phyloP scores from a whole-genome alignment of 2,113 vertebrate species.

The Suricata suricatta region DNA sequence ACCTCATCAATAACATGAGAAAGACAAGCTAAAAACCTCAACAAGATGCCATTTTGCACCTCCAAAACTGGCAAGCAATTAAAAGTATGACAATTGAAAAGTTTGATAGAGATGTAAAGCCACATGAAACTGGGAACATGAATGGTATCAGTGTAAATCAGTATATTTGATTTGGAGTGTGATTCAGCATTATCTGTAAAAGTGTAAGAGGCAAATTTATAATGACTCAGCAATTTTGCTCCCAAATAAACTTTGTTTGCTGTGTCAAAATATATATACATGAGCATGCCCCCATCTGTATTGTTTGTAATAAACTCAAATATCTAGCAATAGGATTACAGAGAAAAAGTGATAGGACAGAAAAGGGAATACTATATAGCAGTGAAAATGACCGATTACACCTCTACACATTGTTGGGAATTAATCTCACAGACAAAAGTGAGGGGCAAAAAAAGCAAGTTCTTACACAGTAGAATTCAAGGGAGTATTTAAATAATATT shows the following conservation, averaged over 20 bases:
- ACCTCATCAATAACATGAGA: background rate
- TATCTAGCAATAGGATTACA: background rate
- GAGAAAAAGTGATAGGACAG: background rate
- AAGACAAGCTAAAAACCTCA: background rate
- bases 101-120: background rate
- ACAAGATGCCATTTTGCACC: background rate
- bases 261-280: background rate
- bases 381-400: background rate
- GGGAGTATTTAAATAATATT: background rate
- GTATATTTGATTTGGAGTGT: background rate
- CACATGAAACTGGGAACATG: background rate
- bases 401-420: background rate
- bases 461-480: background rate
- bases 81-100: background rate
- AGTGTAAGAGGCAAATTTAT: background rate
- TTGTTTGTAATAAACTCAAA: background rate
- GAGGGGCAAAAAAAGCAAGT: background rate
- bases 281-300: background rate
- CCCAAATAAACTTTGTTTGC: background rate
- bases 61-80: background rate
- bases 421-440: background rate
- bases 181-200: background rate
- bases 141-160: background rate
- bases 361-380: fast-evolving
- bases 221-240: background rate